Base-by-base conservation (phyloP, 2,797 vertebrate genomes). In the Rhabdomys pumilio region DNA sequence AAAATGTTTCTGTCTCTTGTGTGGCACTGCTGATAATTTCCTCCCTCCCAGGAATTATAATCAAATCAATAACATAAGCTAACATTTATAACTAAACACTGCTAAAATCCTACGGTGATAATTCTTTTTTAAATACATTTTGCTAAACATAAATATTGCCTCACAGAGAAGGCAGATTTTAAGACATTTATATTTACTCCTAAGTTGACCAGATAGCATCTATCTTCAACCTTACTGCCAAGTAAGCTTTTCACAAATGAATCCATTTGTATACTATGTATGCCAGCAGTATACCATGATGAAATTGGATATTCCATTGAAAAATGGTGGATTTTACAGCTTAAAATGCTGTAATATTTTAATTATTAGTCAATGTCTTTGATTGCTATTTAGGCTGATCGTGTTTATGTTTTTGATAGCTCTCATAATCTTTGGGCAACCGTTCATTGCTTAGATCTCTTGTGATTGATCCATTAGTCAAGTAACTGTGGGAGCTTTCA, bases 81-180 rank as follows among this genome's bases (percentile, higher is more conserved):
- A n/a, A 29, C 31, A 63, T 59, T 91, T 29, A 24, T 84, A n/a
- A 83, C 22, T 73, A 79, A 53, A 20, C 9, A 5, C 65, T 55
- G 17, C 81, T 50, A 76, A 41, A 57, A 63, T n/a, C 38, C 55
- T 92, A 63, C 15, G 38, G 4, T 59, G 55, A 86, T 22, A 93
- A 87, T 90, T 82, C 67, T 41, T 94, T 95, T 15, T 87, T 41
- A 6, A 19, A 92, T 50, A 86, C 0, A 47, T 85, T 91, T 91
- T 76, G 82, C 47, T 89, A 95, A 77, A 22, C 76, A 61, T 79
- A 82, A 93, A 73, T 44, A 75, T 77, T 53, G 67, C n/a, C 47
- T 96, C 50, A 90, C 82, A 91, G 41, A 96, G 41, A 89, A 96
- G 29, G 24, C 3, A 92, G 24, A 90, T 89, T 87, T 91, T 72